Evolutionary conservation across 2,113 vertebrate species (phyloP).

Genomic region (Panurus biarmicus): DNA sequence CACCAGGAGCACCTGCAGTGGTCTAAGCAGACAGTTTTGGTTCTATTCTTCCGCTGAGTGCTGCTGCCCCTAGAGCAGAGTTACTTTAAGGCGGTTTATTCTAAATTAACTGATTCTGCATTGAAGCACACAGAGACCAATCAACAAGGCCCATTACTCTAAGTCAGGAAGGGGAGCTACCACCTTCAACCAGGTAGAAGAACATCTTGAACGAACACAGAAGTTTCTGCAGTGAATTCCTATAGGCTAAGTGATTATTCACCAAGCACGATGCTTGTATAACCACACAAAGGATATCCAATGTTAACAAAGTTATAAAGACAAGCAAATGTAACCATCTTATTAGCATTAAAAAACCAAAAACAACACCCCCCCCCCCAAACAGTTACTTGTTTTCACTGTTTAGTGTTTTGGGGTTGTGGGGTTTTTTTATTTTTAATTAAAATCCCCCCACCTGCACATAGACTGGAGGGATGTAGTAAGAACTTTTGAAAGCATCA

Average conservation of each 20-base stretch:
- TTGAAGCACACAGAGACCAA: neutral
- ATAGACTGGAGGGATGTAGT: neutral
- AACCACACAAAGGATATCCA: neutral
- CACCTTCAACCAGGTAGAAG: neutral
- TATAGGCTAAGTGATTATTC: neutral
- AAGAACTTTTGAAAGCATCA: neutral
- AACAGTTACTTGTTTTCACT: neutral
- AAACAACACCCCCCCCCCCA: too few species aligned
- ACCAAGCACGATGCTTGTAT: neutral
- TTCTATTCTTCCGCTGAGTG: neutral
- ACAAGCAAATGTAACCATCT: neutral
- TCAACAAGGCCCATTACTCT: neutral
- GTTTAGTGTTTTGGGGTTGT: too few species aligned
- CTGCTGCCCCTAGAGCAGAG: neutral
- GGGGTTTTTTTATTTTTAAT: neutral
- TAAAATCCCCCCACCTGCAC: neutral
- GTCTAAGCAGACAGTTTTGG: neutral
- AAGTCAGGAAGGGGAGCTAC: neutral
- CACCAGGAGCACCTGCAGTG: neutral
- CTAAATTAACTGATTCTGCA: neutral
- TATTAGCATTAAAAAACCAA: neutral
- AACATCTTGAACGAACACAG: neutral
- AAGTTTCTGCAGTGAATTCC: neutral
- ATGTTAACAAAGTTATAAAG: neutral
- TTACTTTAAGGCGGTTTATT: neutral